Percentiles rank a stretch among this genome's conserved stretches.
Evolutionary conservation across 2,888 invertebrate genomes (phyloP).

Genomic region (Alloplasta piceator): DNA sequence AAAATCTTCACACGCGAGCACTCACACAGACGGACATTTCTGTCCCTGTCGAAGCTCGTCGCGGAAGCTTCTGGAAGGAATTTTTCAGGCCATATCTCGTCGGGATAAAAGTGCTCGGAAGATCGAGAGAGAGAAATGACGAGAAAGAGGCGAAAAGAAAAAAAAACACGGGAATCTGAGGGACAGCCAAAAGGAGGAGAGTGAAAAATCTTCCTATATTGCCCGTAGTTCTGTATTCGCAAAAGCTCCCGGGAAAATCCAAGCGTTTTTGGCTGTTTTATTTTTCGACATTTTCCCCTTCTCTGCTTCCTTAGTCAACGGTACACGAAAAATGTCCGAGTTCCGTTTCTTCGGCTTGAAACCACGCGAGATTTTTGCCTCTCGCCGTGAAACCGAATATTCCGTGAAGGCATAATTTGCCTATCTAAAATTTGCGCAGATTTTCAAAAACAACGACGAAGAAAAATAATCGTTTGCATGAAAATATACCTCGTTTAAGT

Average conservation of each 20-base stretch:
- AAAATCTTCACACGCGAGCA: conserved; percentile 29
- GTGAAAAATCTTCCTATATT: conserved; percentile 32
- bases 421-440: no score
- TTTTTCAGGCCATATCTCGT: conserved; percentile 36
- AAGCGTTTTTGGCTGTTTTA: conserved; percentile 38
- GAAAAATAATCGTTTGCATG: no score
- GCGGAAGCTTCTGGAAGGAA: conserved; percentile 16
- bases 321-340: no score
- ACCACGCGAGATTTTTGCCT: conserved; percentile 29
- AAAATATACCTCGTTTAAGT: no score
- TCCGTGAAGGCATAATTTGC: conserved; percentile 5
- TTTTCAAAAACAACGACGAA: no score
- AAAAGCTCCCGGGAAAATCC: conserved; percentile 16
- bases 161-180: not conserved
- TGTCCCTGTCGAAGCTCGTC: not conserved
- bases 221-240: conserved; percentile 20
- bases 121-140: conserved; percentile 3
- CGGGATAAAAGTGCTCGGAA: conserved; percentile 24
- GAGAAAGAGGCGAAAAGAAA: not conserved
- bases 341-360: not conserved
- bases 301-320: no score
- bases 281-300: conserved; percentile 25
- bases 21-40: conserved; percentile 13
- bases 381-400: conserved; percentile 42
- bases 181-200: conserved; percentile 3